A percentile compares a stretch with the other conserved stretches of the same genome.
These are phyloP conservation scores for Benitochromis conjunctus DNA, from an alignment of 2,113 vertebrate genomes.

Conservation along the genomic window DNA sequence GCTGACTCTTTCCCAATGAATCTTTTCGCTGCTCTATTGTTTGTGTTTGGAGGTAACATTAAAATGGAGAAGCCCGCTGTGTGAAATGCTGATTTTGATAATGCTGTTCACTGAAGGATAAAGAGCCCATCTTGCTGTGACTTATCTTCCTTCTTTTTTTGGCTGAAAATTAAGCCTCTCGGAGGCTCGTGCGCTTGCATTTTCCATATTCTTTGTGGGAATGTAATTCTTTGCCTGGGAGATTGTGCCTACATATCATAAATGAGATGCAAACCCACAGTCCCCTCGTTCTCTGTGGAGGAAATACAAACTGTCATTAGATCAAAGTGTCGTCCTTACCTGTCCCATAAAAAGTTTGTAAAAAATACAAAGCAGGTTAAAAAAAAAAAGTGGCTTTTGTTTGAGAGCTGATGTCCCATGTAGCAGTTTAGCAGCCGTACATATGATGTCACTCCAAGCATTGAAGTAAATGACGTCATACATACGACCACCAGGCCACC, in stretches of 20 bases:
- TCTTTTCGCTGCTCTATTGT: conserved; percentile 44
- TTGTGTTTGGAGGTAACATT: conserved; percentile 28
- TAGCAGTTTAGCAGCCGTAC: conserved; percentile 95
- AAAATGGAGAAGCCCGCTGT: neutral
- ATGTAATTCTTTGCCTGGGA: neutral
- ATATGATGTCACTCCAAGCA: conserved; percentile 97
- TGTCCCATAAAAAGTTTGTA: neutral
- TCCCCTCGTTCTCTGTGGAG: neutral
- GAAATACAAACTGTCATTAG: neutral
- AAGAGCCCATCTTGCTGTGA: conserved; percentile 31
- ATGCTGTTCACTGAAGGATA: conserved; percentile 20
- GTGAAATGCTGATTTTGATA: conserved; percentile 43
- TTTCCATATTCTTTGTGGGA: conserved; percentile 21
- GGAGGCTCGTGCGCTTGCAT: conserved; percentile 12
- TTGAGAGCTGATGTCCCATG: conserved; percentile 76
- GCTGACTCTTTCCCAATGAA: conserved; percentile 18
- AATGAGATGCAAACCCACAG: neutral
- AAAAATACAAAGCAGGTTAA: neutral
- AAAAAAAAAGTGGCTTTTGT: neutral
- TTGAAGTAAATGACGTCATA: conserved; percentile 95
- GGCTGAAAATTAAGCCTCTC: conserved; percentile 30
- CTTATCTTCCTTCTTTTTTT: conserved; percentile 44
- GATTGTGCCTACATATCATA: neutral
- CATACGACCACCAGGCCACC: conserved; percentile 95
- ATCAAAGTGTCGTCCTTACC: conserved; percentile 38